Conservation (phyloP, 2,797 vertebrate genomes). For the Danio jaintianensis region DNA sequence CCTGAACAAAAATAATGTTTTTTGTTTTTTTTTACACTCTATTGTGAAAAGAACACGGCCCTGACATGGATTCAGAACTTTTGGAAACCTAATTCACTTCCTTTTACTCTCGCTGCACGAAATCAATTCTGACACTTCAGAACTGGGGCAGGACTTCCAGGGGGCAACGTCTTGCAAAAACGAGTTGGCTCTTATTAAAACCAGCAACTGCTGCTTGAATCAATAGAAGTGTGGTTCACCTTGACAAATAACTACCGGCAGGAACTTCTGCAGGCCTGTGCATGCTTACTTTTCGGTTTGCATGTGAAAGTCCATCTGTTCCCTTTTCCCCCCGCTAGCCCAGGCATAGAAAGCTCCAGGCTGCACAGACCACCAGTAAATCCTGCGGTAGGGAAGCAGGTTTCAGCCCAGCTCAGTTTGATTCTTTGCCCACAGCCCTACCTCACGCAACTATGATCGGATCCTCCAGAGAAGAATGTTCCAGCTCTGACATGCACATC, state of each 20-base stretch:
- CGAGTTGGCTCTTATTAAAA: slow-evolving; percentile 46
- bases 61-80: slow-evolving; percentile 36
- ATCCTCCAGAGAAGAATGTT: slow-evolving; percentile 35
- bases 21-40: background rate
- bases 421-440: slow-evolving; percentile 6
- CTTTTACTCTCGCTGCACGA: background rate
- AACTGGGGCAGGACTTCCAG: slow-evolving; percentile 37
- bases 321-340: background rate
- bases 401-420: slow-evolving; percentile 17
- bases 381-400: background rate
- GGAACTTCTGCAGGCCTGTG: slow-evolving; percentile 13
- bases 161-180: background rate
- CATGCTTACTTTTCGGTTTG: slow-evolving; percentile 2
- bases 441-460: slow-evolving; percentile 7
- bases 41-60: slow-evolving; percentile 19
- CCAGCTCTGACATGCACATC: slow-evolving; percentile 21
- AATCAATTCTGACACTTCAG: slow-evolving; percentile 45
- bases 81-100: slow-evolving; percentile 38
- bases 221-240: background rate
- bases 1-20: background rate
- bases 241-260: slow-evolving; percentile 33
- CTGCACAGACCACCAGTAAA: background rate
- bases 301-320: background rate
- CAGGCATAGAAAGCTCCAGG: background rate
- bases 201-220: slow-evolving; percentile 34